Conservation (phyloP, 2,113 vertebrate species). For the Forbesichthys agassizii region DNA sequence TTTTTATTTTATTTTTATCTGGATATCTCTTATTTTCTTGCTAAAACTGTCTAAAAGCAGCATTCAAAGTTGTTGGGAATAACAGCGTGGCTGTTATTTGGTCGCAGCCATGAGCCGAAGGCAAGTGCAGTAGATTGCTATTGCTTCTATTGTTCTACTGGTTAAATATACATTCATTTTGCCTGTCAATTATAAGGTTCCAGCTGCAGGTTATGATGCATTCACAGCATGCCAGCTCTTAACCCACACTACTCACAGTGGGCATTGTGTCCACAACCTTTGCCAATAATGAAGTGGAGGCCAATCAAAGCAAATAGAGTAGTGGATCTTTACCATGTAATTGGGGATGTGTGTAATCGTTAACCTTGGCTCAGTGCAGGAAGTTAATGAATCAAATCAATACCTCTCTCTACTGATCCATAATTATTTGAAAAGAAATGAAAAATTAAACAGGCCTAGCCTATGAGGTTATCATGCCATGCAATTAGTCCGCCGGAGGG, state of each 20-base stretch:
- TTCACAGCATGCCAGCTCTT: constrained; percentile 45
- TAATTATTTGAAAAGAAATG: constrained; percentile 99
- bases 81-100: too few relatives aligned
- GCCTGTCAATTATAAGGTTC: constrained; percentile 54
- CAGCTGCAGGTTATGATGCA: constrained; percentile 30
- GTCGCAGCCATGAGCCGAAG: too few relatives aligned
- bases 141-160: too few relatives aligned
- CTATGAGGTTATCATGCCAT: constrained; percentile 92
- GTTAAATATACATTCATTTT: constrained; percentile 54
- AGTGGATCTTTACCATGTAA: constrained; percentile 84
- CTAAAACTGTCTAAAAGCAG: too few relatives aligned
- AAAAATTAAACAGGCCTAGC: constrained; percentile 96
- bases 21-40: too few relatives aligned
- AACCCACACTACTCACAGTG: constrained; percentile 41
- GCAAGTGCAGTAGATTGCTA: too few relatives aligned
- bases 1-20: too few relatives aligned
- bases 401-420: constrained; percentile 97
- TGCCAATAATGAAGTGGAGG: constrained; percentile 80
- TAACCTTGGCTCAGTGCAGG: constrained; percentile 94
- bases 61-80: too few relatives aligned
- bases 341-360: constrained; percentile 95
- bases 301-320: constrained; percentile 86
- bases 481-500: constrained; percentile 96
- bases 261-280: constrained; percentile 69
- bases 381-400: constrained; percentile 99